These are phyloP conservation scores for Coronaproctus castanopsis DNA, from an alignment of 2,888 invertebrate genomes.

Conservation along the genomic window DNA sequence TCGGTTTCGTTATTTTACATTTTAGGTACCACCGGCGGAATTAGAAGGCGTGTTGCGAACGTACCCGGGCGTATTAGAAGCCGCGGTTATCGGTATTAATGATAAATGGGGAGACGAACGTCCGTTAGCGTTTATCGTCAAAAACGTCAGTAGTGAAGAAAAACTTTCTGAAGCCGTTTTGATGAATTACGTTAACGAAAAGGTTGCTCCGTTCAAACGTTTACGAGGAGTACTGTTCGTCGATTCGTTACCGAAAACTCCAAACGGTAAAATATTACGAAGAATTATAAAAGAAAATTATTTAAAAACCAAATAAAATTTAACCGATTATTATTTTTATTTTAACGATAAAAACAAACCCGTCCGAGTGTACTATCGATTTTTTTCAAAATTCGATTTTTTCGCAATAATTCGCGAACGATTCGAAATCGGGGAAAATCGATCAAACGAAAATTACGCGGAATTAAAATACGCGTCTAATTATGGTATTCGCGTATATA, in stretches of 20 bases:
- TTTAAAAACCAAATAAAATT: slow-evolving; percentile 1
- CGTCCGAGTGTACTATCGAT: too few relatives aligned
- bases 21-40: slow-evolving; percentile 66
- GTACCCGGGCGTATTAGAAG: slow-evolving; percentile 54
- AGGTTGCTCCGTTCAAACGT: slow-evolving; percentile 53
- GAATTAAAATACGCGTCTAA: too few relatives aligned
- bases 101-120: slow-evolving; percentile 49
- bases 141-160: too few relatives aligned
- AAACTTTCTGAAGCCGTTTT: slow-evolving; percentile 35
- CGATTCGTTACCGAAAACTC: slow-evolving; percentile 48
- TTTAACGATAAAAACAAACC: too few relatives aligned
- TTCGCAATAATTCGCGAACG: too few relatives aligned
- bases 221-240: slow-evolving; percentile 51
- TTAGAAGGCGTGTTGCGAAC: slow-evolving; percentile 51
- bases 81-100: slow-evolving; percentile 58
- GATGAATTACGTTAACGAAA: slow-evolving; percentile 25
- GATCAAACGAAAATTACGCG: too few relatives aligned
- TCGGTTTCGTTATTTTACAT: too few relatives aligned
- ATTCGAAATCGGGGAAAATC: too few relatives aligned
- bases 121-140: slow-evolving; percentile 52
- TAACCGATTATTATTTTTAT: too few relatives aligned
- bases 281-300: slow-evolving; percentile 36
- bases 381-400: too few relatives aligned
- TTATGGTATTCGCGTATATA: too few relatives aligned
- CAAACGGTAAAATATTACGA: slow-evolving; percentile 54